These are phyloP conservation scores for Mergus octosetaceus DNA, from an alignment of 2,797 vertebrate genomes.

Conservation along the genomic window DNA sequence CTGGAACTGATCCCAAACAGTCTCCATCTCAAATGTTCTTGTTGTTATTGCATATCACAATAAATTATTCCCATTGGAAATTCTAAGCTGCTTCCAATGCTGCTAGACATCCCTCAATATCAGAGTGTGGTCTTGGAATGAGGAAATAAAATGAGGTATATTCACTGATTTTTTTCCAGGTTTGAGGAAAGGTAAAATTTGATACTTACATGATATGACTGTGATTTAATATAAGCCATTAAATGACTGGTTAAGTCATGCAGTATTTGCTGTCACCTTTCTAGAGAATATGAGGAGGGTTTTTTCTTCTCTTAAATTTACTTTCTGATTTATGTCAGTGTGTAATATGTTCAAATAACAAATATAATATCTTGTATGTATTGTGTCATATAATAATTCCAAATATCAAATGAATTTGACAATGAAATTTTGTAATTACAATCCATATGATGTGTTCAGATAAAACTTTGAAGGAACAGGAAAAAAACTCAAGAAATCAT, in stretches of 20 bases:
- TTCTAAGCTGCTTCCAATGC: neutral
- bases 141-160: neutral
- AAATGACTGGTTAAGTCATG: neutral
- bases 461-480: neutral
- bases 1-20: neutral
- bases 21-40: neutral
- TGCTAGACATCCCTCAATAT: neutral
- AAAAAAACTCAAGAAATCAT: neutral
- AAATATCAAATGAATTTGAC: neutral
- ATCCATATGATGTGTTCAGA: neutral
- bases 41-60: neutral
- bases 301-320: neutral
- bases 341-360: neutral
- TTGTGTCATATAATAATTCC: neutral
- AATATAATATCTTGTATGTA: neutral
- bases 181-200: neutral
- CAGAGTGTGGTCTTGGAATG: neutral
- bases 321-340: neutral
- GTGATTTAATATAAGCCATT: neutral
- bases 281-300: neutral
- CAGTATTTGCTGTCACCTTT: neutral
- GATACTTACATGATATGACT: neutral
- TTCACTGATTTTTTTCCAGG: neutral
- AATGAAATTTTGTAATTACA: neutral
- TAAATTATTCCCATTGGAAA: conserved; percentile 1